Conservation (phyloP, 2,797 vertebrate species). For the Sphenodon punctatus region DNA sequence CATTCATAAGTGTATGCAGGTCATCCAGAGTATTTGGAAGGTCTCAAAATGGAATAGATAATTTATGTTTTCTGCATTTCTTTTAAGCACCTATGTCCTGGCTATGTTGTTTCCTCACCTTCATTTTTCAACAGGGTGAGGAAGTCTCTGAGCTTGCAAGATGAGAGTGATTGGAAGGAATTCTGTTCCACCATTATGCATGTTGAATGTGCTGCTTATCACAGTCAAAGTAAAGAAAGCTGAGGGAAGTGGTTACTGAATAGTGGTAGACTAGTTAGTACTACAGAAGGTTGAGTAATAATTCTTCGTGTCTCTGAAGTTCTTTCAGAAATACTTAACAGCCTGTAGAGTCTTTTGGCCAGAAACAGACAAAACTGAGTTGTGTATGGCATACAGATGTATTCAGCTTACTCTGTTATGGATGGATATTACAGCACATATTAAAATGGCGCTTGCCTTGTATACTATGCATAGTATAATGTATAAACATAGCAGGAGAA, state of each 20-base stretch:
- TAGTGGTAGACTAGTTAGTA: too few relatives aligned
- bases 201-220: too few relatives aligned
- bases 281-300: too few relatives aligned
- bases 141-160: too few relatives aligned
- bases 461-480: neutral
- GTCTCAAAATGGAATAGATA: too few relatives aligned
- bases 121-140: neutral
- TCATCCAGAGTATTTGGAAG: too few relatives aligned
- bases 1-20: too few relatives aligned
- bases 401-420: neutral
- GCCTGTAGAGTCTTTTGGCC: neutral
- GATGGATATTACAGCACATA: neutral
- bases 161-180: too few relatives aligned
- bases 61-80: neutral
- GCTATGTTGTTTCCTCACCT: neutral
- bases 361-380: neutral
- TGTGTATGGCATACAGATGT: neutral
- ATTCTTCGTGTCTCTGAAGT: too few relatives aligned
- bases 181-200: too few relatives aligned
- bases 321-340: neutral
- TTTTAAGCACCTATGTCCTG: neutral
- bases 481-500: neutral
- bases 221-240: too few relatives aligned
- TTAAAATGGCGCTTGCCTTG: neutral
- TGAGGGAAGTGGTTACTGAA: too few relatives aligned